These are phyloP conservation scores for Amitus sp. DNA, from an alignment of 2,888 invertebrate species.

Conservation along the genomic window DNA sequence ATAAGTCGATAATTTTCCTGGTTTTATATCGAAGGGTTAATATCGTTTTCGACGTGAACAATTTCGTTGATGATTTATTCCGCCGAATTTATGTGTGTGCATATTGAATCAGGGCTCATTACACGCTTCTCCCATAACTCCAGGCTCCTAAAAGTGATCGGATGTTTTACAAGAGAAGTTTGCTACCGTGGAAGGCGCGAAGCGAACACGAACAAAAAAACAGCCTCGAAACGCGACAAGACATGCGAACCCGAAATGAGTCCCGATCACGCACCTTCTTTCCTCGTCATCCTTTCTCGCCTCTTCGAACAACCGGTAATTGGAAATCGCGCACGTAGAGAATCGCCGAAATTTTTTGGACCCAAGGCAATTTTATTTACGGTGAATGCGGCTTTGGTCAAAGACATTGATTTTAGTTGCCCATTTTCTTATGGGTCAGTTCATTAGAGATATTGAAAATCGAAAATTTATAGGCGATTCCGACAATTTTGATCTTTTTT, in stretches of 20 bases:
- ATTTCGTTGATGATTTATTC: conserved; percentile 1
- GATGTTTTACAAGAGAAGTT: conserved; percentile 34
- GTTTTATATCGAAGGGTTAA: background rate
- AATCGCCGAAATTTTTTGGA: background rate
- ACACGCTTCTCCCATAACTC: conserved; percentile 24
- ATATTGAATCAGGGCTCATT: conserved; percentile 9
- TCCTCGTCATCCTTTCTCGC: conserved; percentile 19
- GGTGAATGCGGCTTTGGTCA: background rate
- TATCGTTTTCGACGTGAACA: background rate
- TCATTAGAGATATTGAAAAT: too few species aligned
- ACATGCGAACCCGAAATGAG: conserved; percentile 59
- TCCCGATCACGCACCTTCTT: conserved; percentile 58
- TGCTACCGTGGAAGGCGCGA: conserved; percentile 53
- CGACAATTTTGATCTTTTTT: too few species aligned
- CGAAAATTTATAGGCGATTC: too few species aligned
- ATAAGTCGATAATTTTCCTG: background rate
- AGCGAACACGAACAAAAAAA: conserved; percentile 46
- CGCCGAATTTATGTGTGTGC: background rate
- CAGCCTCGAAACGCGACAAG: conserved; percentile 58
- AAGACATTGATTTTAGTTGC: too few species aligned
- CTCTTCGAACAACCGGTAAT: conserved; percentile 43
- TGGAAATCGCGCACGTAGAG: conserved; percentile 48
- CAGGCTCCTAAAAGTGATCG: conserved; percentile 22
- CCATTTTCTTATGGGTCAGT: too few species aligned
- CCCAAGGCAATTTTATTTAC: background rate